A percentile compares a stretch with the other conserved stretches of the same genome.
Evolutionary conservation across 2,888 invertebrate genomes (phyloP).

Genomic region (Limnephilus rhombicus): DNA sequence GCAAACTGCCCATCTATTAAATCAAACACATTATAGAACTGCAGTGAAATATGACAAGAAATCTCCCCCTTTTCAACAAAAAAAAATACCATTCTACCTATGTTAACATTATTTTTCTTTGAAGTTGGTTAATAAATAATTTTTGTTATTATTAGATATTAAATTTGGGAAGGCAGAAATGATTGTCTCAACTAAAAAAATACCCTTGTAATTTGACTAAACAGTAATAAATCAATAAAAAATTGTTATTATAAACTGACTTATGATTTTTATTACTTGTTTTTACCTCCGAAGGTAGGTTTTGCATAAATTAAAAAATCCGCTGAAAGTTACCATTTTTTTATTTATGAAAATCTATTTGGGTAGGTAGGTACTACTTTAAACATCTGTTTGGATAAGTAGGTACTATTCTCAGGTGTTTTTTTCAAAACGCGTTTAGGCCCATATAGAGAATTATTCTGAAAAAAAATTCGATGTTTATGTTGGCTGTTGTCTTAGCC

Average conservation of each 20-base stretch:
- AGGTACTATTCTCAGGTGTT: not conserved
- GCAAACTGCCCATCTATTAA: slow-evolving; percentile 64
- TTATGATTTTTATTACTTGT: not conserved
- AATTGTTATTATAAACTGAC: too few species aligned
- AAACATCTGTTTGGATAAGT: not conserved
- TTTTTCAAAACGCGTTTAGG: not conserved
- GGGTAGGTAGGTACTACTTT: not conserved
- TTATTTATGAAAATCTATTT: too few species aligned
- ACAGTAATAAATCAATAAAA: too few species aligned
- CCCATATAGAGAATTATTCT: not conserved
- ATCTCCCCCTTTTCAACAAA: not conserved
- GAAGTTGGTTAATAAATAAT: not conserved
- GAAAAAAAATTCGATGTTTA: not conserved
- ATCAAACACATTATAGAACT: not conserved
- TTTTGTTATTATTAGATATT: not conserved
- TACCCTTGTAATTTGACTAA: too few species aligned
- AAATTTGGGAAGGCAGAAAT: not conserved
- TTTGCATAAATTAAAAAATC: too few species aligned
- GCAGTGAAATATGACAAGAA: not conserved
- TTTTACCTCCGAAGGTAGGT: not conserved
- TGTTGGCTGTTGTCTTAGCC: too few species aligned
- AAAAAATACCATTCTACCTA: not conserved
- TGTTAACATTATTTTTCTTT: not conserved
- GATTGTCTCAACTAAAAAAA: not conserved
- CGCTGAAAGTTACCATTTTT: too few species aligned